phyloP scores from a whole-genome alignment of 1,140 invertebrate genomes.

The Cylas formicarius region DNA sequence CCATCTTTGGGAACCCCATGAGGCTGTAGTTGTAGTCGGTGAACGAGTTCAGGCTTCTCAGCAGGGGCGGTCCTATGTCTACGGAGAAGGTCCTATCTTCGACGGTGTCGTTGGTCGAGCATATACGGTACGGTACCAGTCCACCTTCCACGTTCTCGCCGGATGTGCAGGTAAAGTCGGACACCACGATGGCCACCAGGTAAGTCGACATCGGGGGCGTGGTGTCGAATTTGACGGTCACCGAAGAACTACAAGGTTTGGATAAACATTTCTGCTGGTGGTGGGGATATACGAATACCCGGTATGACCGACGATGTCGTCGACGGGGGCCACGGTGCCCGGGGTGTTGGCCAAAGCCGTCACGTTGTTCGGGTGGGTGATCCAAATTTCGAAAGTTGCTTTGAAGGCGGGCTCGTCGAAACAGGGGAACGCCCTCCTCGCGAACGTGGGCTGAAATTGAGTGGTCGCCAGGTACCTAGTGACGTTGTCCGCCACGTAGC shows the following conservation, averaged over 20 bases:
- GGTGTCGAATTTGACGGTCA: slow-evolving; percentile 53
- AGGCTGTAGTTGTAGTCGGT: slow-evolving; percentile 11
- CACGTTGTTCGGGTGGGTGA: slow-evolving; percentile 51
- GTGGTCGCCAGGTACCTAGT: slow-evolving; percentile 53
- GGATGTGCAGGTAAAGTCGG: slow-evolving; percentile 25
- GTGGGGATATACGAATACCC: too few relatives aligned
- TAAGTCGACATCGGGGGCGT: slow-evolving; percentile 66
- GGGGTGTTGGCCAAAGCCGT: slow-evolving; percentile 49
- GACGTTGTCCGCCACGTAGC: slow-evolving; percentile 9
- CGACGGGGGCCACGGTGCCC: slow-evolving; percentile 1
- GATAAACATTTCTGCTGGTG: too few relatives aligned
- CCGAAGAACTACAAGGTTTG: too few relatives aligned
- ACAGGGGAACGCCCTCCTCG: slow-evolving; percentile 77
- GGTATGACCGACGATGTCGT: slow-evolving; percentile 8
- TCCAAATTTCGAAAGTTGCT: slow-evolving; percentile 60
- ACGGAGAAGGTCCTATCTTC: slow-evolving; percentile 49
- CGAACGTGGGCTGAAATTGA: slow-evolving; percentile 74
- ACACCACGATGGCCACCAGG: slow-evolving; percentile 61
- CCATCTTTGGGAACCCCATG: slow-evolving; percentile 39
- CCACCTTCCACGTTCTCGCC: slow-evolving; percentile 41
- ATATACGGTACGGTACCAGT: slow-evolving; percentile 45
- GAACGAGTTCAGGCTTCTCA: slow-evolving; percentile 15
- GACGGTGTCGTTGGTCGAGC: slow-evolving; percentile 59
- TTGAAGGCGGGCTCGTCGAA: slow-evolving; percentile 84
- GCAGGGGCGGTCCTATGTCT: slow-evolving; percentile 52